Evolutionary conservation across 2,113 vertebrate genomes (phyloP).

Genomic region (Deroptyus accipitrinus): DNA sequence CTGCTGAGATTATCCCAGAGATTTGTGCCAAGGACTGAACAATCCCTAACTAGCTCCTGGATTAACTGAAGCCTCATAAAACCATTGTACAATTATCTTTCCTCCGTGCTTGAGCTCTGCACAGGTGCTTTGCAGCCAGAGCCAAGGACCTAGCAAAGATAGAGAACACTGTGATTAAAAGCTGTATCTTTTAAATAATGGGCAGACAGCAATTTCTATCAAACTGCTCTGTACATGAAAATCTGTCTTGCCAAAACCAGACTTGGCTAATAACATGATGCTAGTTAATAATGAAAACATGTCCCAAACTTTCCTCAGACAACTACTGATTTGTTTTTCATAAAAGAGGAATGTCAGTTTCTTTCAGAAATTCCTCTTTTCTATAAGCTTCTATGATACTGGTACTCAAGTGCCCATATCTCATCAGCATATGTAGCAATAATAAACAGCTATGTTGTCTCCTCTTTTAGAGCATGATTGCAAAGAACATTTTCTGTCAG

Average conservation of each 20-base stretch:
- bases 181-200: background rate
- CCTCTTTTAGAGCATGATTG: slow-evolving; percentile 13
- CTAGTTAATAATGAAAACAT: slow-evolving; percentile 10
- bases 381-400: background rate
- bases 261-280: background rate
- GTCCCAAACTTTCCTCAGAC: slow-evolving; percentile 9
- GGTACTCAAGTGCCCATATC: background rate
- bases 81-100: background rate
- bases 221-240: background rate
- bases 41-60: background rate
- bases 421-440: background rate
- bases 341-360: background rate
- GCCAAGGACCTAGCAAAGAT: background rate
- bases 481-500: slow-evolving; percentile 27
- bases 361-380: background rate
- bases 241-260: background rate
- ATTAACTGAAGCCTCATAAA: background rate
- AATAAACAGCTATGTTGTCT: slow-evolving; percentile 9
- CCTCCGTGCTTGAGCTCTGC: background rate
- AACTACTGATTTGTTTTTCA: slow-evolving; percentile 10
- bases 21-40: background rate
- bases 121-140: background rate
- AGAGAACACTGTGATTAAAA: background rate
- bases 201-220: background rate
- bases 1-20: background rate